Evolutionary conservation across 2,888 invertebrate genomes (phyloP).

Genomic region (Amiota communis): DNA sequence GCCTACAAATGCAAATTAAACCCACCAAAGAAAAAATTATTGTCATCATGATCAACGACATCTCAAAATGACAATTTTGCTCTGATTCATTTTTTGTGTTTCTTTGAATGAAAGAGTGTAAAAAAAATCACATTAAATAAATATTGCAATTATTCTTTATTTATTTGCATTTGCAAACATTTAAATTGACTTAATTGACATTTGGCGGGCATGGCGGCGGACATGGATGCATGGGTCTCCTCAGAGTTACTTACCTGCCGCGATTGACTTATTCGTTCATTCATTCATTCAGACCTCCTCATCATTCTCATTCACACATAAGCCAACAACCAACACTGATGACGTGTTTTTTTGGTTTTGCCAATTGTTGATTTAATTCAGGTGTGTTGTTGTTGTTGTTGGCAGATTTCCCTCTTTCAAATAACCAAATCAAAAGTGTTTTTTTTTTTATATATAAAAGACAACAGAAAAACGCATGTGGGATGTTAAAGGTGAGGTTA

Average conservation of each 20-base stretch:
- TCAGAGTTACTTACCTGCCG: slow-evolving; percentile 1
- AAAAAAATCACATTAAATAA: slow-evolving; percentile 25
- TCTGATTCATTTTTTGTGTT: slow-evolving; percentile 30
- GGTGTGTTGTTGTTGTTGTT: slow-evolving; percentile 46
- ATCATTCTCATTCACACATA: background rate
- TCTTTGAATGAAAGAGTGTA: background rate
- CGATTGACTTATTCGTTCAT: background rate
- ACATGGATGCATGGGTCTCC: background rate
- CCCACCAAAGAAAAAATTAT: background rate
- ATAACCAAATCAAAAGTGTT: slow-evolving; percentile 10
- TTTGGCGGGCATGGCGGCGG: slow-evolving; percentile 37
- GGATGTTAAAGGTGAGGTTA: slow-evolving; percentile 71
- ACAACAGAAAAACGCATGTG: slow-evolving; percentile 60
- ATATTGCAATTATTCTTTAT: slow-evolving; percentile 30
- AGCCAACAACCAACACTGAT: slow-evolving; percentile 33
- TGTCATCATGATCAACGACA: slow-evolving; percentile 2
- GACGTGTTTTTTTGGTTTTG: slow-evolving; percentile 55
- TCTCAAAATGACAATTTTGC: slow-evolving; percentile 28
- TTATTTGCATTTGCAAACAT: slow-evolving; percentile 46
- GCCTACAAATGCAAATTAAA: slow-evolving; percentile 21
- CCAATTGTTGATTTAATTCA: slow-evolving; percentile 51
- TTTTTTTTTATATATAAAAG: background rate
- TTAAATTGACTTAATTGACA: slow-evolving; percentile 56
- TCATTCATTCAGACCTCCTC: slow-evolving; percentile 19
- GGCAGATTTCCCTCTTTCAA: background rate